Conservation (phyloP, 2,113 vertebrate species). For the Odobenus rosmarus region DNA sequence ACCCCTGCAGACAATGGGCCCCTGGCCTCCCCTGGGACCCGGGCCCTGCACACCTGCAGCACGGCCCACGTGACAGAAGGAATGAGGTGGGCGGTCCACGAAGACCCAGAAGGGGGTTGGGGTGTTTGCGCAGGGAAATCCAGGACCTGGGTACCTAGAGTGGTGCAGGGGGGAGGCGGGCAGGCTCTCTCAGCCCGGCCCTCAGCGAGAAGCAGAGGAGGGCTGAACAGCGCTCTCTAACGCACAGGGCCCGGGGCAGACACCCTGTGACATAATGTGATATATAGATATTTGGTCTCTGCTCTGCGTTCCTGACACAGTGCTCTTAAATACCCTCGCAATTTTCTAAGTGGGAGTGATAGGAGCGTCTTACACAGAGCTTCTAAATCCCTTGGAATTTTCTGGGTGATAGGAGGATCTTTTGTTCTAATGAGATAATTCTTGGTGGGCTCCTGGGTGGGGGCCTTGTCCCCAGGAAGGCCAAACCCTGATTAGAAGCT, state of each 20-base stretch:
- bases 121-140: neutral
- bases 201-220: fast-evolving
- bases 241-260: too few species aligned
- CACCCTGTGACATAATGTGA: too few species aligned
- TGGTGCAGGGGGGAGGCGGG: neutral
- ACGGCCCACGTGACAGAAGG: neutral
- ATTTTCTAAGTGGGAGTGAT: neutral
- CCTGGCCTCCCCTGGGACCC: neutral
- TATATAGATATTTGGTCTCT: neutral
- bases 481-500: neutral
- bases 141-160: too few species aligned
- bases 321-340: neutral
- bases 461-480: neutral
- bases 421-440: neutral
- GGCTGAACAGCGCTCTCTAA: neutral
- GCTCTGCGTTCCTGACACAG: neutral
- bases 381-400: neutral
- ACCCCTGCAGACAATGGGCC: neutral
- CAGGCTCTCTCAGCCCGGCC: neutral
- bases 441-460: neutral
- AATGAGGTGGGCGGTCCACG: neutral
- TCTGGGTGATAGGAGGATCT: neutral
- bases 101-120: neutral
- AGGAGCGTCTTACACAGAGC: neutral
- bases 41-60: neutral